These are phyloP conservation scores for Gandaritis pyraliata DNA, from an alignment of 2,888 invertebrate species.

Conservation along the genomic window DNA sequence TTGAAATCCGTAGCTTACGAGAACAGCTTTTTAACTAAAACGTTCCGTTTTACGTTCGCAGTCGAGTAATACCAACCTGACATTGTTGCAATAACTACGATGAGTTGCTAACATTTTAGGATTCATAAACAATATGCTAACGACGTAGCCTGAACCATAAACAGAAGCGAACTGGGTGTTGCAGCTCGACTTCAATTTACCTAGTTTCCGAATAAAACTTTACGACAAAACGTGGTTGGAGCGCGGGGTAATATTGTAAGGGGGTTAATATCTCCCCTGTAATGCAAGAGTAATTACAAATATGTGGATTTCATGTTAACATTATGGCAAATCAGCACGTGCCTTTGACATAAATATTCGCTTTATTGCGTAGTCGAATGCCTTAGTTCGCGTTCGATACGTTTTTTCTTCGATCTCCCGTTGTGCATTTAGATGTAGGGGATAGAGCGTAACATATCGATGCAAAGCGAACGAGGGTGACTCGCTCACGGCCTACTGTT, in stretches of 20 bases:
- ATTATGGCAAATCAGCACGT: constrained; percentile 79
- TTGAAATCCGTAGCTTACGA: constrained; percentile 47
- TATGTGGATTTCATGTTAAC: constrained; percentile 77
- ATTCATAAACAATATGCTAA: constrained; percentile 69
- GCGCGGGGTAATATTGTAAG: constrained; percentile 33
- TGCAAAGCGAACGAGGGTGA: constrained; percentile 70
- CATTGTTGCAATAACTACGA: constrained; percentile 55
- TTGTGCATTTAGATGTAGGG: constrained; percentile 81
- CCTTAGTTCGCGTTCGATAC: constrained; percentile 60
- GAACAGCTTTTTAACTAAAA: constrained; percentile 42
- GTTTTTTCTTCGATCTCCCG: constrained; percentile 73
- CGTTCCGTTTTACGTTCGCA: constrained; percentile 42
- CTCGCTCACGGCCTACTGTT: constrained; percentile 72
- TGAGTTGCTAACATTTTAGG: constrained; percentile 55
- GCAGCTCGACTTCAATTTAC: constrained; percentile 55
- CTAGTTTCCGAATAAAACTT: constrained; percentile 52
- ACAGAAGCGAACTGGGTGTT: constrained; percentile 53
- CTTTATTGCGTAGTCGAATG: constrained; percentile 70
- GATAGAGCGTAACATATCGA: constrained; percentile 78
- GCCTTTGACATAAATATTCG: constrained; percentile 79
- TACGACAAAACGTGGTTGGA: constrained; percentile 41
- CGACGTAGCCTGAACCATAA: constrained; percentile 58
- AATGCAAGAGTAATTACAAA: constrained; percentile 66
- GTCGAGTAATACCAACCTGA: constrained; percentile 30
- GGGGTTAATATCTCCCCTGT: constrained; percentile 42